Evolutionary conservation across 2,797 vertebrate genomes (phyloP).

Genomic region (Mus caroli): DNA sequence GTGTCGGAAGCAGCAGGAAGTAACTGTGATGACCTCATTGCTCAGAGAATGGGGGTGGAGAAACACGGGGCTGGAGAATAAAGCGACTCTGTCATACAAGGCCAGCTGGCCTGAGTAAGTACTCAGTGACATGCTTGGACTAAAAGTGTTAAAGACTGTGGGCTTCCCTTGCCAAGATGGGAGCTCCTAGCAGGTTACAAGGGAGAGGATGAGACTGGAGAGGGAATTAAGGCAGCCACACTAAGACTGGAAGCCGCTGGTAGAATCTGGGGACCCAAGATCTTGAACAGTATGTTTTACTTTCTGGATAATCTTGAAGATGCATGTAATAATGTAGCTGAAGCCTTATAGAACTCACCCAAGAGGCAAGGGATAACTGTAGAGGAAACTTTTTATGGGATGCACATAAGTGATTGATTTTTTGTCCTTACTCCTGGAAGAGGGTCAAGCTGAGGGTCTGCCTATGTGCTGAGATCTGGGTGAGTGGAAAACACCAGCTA

Average conservation of each 20-base stretch:
- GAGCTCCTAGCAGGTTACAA: constrained; percentile 10
- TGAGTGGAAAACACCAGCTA: background rate
- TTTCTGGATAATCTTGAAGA: constrained; percentile 47
- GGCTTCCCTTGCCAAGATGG: constrained; percentile 1
- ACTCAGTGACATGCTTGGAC: background rate
- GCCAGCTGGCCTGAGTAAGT: constrained; percentile 56
- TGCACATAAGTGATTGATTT: background rate
- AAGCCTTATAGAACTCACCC: constrained; percentile 2
- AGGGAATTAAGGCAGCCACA: background rate
- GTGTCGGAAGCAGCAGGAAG: constrained; percentile 48
- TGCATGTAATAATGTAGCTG: background rate
- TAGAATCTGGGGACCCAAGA: background rate
- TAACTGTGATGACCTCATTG: constrained; percentile 71
- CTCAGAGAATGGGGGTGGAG: constrained; percentile 40
- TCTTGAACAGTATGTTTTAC: constrained; percentile 33
- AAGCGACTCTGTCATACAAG: constrained; percentile 61
- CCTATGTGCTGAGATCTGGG: background rate
- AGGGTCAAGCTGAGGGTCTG: background rate
- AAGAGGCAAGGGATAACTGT: constrained; percentile 28
- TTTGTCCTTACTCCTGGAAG: constrained; percentile 3
- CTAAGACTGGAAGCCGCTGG: background rate
- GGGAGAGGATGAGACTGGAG: constrained; percentile 23
- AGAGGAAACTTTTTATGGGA: background rate
- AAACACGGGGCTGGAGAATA: constrained; percentile 62
- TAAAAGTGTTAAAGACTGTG: constrained; percentile 40